Conservation (phyloP, 1,140 invertebrate species). For the Phthorimaea operculella region DNA sequence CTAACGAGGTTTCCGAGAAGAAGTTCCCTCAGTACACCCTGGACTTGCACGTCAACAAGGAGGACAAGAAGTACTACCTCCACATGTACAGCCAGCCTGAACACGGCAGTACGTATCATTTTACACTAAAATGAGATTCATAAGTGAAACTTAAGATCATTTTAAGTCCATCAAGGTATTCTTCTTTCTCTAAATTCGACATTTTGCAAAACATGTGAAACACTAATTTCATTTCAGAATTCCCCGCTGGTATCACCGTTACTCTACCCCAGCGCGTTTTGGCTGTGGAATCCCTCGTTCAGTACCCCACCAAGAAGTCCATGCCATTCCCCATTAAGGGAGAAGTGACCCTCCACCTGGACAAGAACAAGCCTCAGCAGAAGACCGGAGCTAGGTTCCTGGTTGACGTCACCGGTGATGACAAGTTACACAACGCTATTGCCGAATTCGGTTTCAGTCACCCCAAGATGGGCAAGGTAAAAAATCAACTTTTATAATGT, state of each 20-base stretch:
- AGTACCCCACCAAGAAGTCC: conserved; percentile 44
- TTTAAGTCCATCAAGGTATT: no score
- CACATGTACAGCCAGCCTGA: conserved; percentile 73
- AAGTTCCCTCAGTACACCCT: conserved; percentile 72
- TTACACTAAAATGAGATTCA: no score
- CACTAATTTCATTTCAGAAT: conserved; percentile 26
- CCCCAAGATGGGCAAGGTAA: conserved; percentile 73
- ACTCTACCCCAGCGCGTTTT: conserved; percentile 74
- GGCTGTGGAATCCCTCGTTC: conserved; percentile 66
- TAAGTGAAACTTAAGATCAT: no score
- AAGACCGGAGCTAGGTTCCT: conserved; percentile 68
- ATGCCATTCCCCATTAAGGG: conserved; percentile 47
- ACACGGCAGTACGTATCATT: conserved; percentile 40
- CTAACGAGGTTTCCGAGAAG: conserved; percentile 69
- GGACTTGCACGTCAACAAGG: conserved; percentile 76
- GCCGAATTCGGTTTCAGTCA: conserved; percentile 73
- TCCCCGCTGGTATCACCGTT: conserved; percentile 67
- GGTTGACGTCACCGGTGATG: conserved; percentile 59
- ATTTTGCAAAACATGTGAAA: neutral
- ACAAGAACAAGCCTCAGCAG: conserved; percentile 76
- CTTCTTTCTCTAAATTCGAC: no score
- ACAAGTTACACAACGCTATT: conserved; percentile 59
- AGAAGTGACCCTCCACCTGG: conserved; percentile 71
- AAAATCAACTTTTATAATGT: no score
- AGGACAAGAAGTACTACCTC: conserved; percentile 76